These are phyloP conservation scores for Buteo buteo DNA, from an alignment of 2,113 vertebrate species.

Conservation along the genomic window DNA sequence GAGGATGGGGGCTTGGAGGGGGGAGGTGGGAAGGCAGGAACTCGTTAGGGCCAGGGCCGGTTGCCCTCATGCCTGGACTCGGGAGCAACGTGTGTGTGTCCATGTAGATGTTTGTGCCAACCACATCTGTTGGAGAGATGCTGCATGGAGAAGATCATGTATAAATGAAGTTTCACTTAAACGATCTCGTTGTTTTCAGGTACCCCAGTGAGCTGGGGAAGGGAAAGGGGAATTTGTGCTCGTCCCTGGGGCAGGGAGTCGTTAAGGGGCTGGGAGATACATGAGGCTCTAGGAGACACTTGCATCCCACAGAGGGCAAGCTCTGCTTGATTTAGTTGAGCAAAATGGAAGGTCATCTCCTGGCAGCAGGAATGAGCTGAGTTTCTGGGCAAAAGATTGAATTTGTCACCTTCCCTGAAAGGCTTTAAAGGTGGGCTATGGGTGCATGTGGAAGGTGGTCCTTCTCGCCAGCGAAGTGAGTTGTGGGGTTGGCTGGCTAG, in stretches of 20 bases:
- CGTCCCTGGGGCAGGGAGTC: neutral
- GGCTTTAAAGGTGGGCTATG: neutral
- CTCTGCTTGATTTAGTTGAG: neutral
- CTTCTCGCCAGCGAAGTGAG: neutral
- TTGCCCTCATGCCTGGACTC: neutral
- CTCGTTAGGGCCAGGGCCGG: neutral
- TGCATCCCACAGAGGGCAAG: neutral
- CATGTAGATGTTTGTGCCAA: neutral
- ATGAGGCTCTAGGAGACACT: neutral
- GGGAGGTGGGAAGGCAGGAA: neutral
- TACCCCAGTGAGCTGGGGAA: neutral
- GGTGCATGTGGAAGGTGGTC: neutral
- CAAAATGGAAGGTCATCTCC: neutral
- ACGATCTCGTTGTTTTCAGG: neutral
- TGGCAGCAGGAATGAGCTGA: neutral
- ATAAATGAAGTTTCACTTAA: neutral
- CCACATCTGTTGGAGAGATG: neutral
- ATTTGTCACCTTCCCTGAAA: neutral
- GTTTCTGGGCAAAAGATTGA: neutral
- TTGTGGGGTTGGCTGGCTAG: neutral
- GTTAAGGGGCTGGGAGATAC: neutral
- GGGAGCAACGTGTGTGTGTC: fast-evolving
- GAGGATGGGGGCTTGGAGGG: fast-evolving
- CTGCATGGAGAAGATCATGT: neutral
- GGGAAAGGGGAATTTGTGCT: neutral